These are phyloP conservation scores for Odontamblyopus lacepedii DNA, from an alignment of 2,797 vertebrate species.

Conservation along the genomic window DNA sequence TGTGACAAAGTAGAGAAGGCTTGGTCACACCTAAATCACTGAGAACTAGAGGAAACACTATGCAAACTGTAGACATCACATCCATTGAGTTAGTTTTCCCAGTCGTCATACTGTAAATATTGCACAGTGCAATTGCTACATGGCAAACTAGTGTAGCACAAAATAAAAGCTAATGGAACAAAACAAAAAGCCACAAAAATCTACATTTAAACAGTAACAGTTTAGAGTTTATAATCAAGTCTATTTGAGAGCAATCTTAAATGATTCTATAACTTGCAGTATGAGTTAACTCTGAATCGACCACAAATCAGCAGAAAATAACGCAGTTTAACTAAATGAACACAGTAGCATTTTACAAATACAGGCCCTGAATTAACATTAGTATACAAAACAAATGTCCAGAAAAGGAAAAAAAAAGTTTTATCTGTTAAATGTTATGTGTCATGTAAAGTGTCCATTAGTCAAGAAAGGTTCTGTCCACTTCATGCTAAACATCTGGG, in stretches of 20 bases:
- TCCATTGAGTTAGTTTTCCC: conserved; percentile 96
- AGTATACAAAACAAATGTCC: conserved; percentile 82
- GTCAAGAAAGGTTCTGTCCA: conserved; percentile 62
- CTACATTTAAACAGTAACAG: conserved; percentile 94
- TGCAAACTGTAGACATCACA: conserved; percentile 99
- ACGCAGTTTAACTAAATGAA: conserved; percentile 76
- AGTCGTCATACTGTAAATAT: conserved; percentile 99
- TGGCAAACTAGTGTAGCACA: conserved; percentile 99
- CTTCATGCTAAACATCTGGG: conserved; percentile 51
- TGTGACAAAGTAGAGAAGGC: conserved; percentile 99
- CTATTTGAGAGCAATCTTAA: conserved; percentile 85
- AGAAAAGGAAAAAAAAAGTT: conserved; percentile 44
- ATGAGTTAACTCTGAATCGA: conserved; percentile 92
- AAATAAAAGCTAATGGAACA: conserved; percentile 85
- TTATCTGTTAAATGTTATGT: conserved; percentile 70
- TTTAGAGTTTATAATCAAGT: conserved; percentile 90
- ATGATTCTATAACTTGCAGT: conserved; percentile 95
- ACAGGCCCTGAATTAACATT: conserved; percentile 91
- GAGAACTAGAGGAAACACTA: conserved; percentile 99
- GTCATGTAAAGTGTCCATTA: conserved; percentile 50
- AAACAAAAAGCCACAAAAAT: conserved; percentile 74
- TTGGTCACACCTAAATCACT: conserved; percentile 99
- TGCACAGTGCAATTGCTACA: conserved; percentile 99
- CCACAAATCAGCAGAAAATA: conserved; percentile 71
- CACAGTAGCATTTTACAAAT: conserved; percentile 89